phyloP scores from a whole-genome alignment of 2,113 vertebrate species.

The Saguinus imperator region DNA sequence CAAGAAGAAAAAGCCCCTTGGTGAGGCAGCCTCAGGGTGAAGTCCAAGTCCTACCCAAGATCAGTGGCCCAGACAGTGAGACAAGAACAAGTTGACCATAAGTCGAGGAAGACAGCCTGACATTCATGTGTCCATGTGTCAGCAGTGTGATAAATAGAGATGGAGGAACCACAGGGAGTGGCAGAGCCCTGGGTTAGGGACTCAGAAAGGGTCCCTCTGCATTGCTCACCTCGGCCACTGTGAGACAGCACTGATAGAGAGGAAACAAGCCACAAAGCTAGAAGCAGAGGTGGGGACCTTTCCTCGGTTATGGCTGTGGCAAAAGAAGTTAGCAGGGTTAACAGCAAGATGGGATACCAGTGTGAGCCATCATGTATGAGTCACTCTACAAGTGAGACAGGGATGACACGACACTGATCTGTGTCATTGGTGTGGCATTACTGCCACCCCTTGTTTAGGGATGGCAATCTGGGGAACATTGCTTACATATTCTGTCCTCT shows the following conservation, averaged over 20 bases:
- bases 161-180: not conserved
- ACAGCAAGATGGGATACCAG: not conserved
- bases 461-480: not conserved
- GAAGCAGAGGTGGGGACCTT: not conserved
- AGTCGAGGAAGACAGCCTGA: not conserved
- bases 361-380: not conserved
- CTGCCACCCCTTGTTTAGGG: not conserved
- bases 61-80: too few species aligned
- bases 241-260: not conserved
- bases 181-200: not conserved
- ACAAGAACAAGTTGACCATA: not conserved
- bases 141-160: not conserved
- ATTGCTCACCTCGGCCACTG: not conserved
- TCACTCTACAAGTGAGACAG: not conserved
- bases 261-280: not conserved
- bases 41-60: not conserved
- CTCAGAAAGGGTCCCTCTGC: fast-evolving
- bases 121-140: not conserved
- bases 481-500: not conserved
- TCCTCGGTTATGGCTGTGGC: not conserved
- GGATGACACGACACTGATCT: too few species aligned
- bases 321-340: not conserved
- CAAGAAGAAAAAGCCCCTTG: not conserved
- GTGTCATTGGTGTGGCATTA: not conserved
- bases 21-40: not conserved